Conservation (phyloP, 2,113 vertebrate genomes). For the Saiga tatarica region DNA sequence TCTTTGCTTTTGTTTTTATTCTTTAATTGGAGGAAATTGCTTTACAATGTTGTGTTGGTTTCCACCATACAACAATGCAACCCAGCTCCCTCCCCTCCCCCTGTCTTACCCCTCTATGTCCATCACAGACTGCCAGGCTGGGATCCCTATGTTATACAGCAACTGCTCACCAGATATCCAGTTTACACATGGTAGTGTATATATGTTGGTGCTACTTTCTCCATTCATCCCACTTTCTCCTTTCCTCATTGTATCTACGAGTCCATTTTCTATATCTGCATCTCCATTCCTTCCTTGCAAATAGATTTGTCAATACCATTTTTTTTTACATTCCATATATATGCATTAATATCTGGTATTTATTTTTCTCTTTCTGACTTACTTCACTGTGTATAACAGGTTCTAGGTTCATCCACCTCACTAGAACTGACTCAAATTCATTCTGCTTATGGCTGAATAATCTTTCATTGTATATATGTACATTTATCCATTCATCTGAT, state of each 20-base stretch:
- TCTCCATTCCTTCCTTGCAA: not conserved
- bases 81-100: not conserved
- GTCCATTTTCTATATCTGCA: not conserved
- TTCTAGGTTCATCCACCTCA: not conserved
- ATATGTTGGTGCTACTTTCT: not conserved
- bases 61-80: accelerated
- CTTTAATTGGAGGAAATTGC: not conserved
- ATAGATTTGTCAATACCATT: not conserved
- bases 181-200: not conserved
- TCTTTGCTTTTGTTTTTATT: not conserved
- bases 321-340: not conserved
- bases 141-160: not conserved
- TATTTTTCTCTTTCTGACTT: not conserved
- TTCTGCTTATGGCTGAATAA: not conserved
- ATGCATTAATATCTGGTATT: not conserved
- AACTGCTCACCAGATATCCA: not conserved
- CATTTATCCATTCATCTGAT: not conserved
- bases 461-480: not conserved
- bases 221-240: not conserved
- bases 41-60: not conserved
- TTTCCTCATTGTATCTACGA: not conserved
- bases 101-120: not conserved
- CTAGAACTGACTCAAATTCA: not conserved
- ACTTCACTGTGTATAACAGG: not conserved
- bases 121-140: not conserved